Base-by-base conservation (phyloP, 2,888 invertebrate genomes). In the Cetonia aurata region DNA sequence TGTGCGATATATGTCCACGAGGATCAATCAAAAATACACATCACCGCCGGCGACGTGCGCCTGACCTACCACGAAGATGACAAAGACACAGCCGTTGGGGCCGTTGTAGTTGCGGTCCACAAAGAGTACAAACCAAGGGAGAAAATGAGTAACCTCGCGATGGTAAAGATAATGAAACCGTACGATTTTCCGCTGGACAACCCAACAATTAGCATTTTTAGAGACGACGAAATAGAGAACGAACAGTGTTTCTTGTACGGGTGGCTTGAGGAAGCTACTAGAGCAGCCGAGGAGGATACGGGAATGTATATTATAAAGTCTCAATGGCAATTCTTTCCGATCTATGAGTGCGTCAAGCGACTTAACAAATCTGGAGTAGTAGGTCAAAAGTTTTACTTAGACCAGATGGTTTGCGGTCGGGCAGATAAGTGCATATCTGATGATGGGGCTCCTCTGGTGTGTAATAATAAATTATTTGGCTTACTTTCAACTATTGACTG, bases 361-460 rank as follows among this genome's bases (percentile, higher is more conserved):
- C 25, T 53, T 53, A 53, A 53, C 31, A n/a, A 0, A 3, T 25
- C 53, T 1, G 53, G 53, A 6, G 25, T 25, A 2, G n/a, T 6
- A 10, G 10, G 41, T 41, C 57, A 41, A 17, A 3, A 9, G 3
- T 57, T 41, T 10, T 15, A 13, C 3, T 8, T 8, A 41, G 17
- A 15, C 10, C n/a, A 37, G 1, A 57, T 57, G 57, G 19, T 15
- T 1, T 57, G 57, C 41, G 57, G 57, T 9, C n/a, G 15, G 9
- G 57, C 37, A 15, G 15, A 12, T 1, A 15, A 4, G 10, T 57
- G 57, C 6, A 42, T 57, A 17, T 37, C 41, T 46, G 57, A 57
- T 3, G 57, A 57, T 41, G 57, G 57, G 1, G 57, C 57, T 6
- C 57, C 57, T 13, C 8, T 57, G 8, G 19, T 57, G 1, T 57